Evolutionary conservation across 2,888 invertebrate species (phyloP), one percentile per base, ranked within the genome.

Genomic region (Orgyia antiqua): DNA sequence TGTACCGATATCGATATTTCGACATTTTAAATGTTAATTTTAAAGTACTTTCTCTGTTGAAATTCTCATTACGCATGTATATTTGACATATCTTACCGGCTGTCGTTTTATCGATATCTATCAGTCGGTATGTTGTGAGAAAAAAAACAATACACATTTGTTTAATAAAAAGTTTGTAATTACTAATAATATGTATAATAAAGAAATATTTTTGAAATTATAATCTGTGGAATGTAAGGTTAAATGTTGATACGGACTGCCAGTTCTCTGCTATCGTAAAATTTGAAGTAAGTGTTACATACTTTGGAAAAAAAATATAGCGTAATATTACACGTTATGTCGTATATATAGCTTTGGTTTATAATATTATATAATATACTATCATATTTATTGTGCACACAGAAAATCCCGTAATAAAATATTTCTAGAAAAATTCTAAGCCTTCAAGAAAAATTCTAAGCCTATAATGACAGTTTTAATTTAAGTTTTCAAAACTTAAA

Each of bases 261-360:
- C 15, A 21, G 8, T n/a, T n/a, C n/a, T n/a, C n/a, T n/a, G n/a
- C n/a, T n/a, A n/a, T n/a, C n/a, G n/a, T n/a, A n/a, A 29, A 27
- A 31, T 18, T 11, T 33, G 29, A 21, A 19, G 20, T 31, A 15
- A 24, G 10, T 13, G 24, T 23, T 17, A 28, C 20, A 24, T 24
- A 5, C n/a, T 23, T 13, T n/a, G 26, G 23, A 27, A 36, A 28
- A 28, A 25, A 24, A 35, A 9, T 15, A 24, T 30, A 20, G 32
- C 27, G 28, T 21, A 25, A 29, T 33, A 32, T 39, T 36, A 33
- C 35, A 36, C 39, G 32, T 12, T 27, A 33, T 25, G n/a, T 27
- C 10, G 8, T 24, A 23, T n/a, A 20, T 20, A n/a, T 31, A 11
- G 12, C 5, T 27, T 24, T 28, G 21, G 28, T 28, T n/a, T 25